These are phyloP conservation scores for Drosophila phalerata DNA, from an alignment of 2,888 invertebrate genomes.

Conservation along the genomic window DNA sequence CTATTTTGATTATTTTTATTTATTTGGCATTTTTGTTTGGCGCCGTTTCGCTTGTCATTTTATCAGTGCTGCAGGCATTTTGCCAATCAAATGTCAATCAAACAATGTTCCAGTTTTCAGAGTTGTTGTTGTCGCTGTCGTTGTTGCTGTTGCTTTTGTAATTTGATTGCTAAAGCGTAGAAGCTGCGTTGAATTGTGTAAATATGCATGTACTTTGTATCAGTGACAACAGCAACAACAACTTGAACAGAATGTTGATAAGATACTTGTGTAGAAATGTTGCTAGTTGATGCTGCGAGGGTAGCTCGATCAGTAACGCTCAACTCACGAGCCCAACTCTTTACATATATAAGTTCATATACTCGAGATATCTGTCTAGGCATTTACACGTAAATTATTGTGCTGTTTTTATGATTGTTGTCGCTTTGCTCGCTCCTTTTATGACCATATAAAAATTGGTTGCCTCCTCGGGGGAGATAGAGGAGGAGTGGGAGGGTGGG, in stretches of 20 bases:
- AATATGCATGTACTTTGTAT: slow-evolving; percentile 77
- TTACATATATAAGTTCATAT: not conserved
- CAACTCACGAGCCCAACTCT: not conserved
- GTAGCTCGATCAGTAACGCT: slow-evolving; percentile 1
- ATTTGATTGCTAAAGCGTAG: slow-evolving; percentile 80
- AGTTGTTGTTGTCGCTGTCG: slow-evolving; percentile 16
- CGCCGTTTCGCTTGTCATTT: slow-evolving; percentile 57
- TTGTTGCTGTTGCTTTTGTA: slow-evolving; percentile 63
- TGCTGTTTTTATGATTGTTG: slow-evolving; percentile 61
- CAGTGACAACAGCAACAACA: slow-evolving; percentile 47
- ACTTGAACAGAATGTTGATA: slow-evolving; percentile 46
- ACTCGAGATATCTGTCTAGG: not conserved
- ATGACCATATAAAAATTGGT: slow-evolving; percentile 65
- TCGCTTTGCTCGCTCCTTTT: slow-evolving; percentile 55
- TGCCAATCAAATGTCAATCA: slow-evolving; percentile 79
- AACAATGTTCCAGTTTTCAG: slow-evolving; percentile 65
- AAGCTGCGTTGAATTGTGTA: slow-evolving; percentile 77
- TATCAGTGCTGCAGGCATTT: slow-evolving; percentile 55
- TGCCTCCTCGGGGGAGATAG: not conserved
- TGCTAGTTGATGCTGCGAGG: slow-evolving; percentile 55
- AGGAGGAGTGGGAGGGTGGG: too few relatives aligned
- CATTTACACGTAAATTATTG: slow-evolving; percentile 59
- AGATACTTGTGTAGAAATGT: slow-evolving; percentile 59
- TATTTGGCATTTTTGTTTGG: slow-evolving; percentile 39
- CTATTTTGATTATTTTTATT: slow-evolving; percentile 37